Base-by-base conservation (phyloP, 1,140 invertebrate genomes). In the Carposina sasakii region DNA sequence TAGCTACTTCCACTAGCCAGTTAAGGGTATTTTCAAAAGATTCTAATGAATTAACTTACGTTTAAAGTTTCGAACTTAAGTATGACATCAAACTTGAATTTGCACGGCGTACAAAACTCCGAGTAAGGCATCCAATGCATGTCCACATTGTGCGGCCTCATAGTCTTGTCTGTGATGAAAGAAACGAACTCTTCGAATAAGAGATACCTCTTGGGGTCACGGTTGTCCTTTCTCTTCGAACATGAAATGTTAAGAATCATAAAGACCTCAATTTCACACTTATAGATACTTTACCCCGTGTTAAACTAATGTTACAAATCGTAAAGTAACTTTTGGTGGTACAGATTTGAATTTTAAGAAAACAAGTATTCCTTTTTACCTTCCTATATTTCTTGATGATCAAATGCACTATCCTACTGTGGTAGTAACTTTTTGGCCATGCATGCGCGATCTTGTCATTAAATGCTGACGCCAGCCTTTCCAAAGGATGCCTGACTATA, bases 51-150 rank as follows among this genome's bases (percentile, higher is more conserved):
- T 8, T n/a, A 6, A 36, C 77, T 75, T 50, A 83, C 79, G 19
- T 90, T 86, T 22, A 97, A 82, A 5, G 94, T 96, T 83, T 97
- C 94, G 71, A 95, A 96, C 82, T 96, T 96, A 20, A 94, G 90
- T 41, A 97, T 92, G 34, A 96, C 88, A 68, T 96, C 92, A 67
- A 96, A 97, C 59, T 93, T 86, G 28, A 97, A 92, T 82, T 93
- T 89, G 81, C 96, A 97, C 0, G 95, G 96, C 19, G 94, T 95
- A 67, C 96, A 97, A 63, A 97, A 94, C 57, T 91, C 89, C 6
- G 91, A 90, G 51, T 95, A 92, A 0, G 94, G 93, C 20, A 92
- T 92, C 93, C 96, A 97, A 72, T 98, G 96, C 90, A 97, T 96
- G 72, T 98, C 96, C 20, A 95, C 85, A 19, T 87, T 82, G 45